phyloP scores from a whole-genome alignment of 1,140 invertebrate genomes.

The Drosophila quadrilineata region DNA sequence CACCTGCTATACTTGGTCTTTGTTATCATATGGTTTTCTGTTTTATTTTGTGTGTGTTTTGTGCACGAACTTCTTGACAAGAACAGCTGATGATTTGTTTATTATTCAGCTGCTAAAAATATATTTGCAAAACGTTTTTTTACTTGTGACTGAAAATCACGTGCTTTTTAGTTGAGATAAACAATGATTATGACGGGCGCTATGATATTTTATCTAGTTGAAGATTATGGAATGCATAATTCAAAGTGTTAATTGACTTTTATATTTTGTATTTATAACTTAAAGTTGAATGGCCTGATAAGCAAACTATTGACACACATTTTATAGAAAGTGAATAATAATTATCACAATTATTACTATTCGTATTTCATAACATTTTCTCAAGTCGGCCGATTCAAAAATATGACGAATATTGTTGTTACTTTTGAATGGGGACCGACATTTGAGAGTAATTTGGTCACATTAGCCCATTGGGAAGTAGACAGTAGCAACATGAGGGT shows the following conservation, averaged over 20 bases:
- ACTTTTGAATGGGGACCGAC: conserved; percentile 13
- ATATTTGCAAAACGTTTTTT: background rate
- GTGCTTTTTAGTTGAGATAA: background rate
- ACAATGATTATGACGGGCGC: background rate
- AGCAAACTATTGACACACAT: background rate
- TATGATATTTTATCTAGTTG: background rate
- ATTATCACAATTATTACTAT: too few species aligned
- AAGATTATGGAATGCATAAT: background rate
- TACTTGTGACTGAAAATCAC: background rate
- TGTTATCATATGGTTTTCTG: background rate
- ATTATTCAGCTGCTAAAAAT: background rate
- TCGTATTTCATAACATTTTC: background rate
- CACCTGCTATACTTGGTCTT: too few species aligned
- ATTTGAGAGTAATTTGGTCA: conserved; percentile 13
- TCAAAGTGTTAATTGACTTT: background rate
- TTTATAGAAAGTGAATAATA: too few species aligned
- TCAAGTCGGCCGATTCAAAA: background rate
- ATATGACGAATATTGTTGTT: background rate
- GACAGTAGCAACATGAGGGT: conserved; percentile 61
- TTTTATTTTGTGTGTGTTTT: background rate
- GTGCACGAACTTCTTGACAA: conserved; percentile 24
- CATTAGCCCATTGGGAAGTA: conserved; percentile 59
- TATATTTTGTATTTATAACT: background rate
- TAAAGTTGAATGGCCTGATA: background rate
- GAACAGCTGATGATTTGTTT: background rate